These are phyloP conservation scores for Rhagoletis pomonella DNA, from an alignment of 1,140 invertebrate species.

Conservation along the genomic window DNA sequence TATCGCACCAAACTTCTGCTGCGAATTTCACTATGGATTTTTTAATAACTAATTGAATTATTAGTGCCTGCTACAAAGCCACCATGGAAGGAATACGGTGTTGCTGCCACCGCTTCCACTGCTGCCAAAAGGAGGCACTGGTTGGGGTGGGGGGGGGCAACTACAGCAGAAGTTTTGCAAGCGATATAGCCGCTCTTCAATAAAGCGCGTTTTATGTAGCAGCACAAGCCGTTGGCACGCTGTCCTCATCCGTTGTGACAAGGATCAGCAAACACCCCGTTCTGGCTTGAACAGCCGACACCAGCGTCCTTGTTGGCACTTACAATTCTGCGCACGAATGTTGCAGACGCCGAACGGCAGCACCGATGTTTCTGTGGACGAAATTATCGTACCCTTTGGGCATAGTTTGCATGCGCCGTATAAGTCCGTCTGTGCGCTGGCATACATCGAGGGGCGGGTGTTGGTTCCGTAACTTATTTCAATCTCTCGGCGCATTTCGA, in stretches of 20 bases:
- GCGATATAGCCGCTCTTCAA: not conserved
- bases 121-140: not conserved
- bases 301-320: not conserved
- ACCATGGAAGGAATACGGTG: not conserved
- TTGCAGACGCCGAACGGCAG: not conserved
- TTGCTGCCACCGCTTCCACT: not conserved
- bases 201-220: not conserved
- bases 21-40: slow-evolving; percentile 45
- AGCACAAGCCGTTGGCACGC: not conserved
- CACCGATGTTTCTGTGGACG: not conserved
- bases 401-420: slow-evolving; percentile 21
- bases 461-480: slow-evolving; percentile 3
- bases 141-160: not conserved
- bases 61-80: slow-evolving; percentile 22
- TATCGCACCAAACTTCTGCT: slow-evolving; percentile 42
- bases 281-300: not conserved
- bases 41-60: slow-evolving; percentile 56
- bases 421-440: not conserved
- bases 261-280: slow-evolving; percentile 54
- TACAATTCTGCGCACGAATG: slow-evolving; percentile 13
- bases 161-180: not conserved
- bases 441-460: not conserved
- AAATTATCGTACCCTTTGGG: slow-evolving; percentile 51
- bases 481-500: not conserved
- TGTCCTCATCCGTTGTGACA: slow-evolving; percentile 49